Evolutionary conservation across 2,113 vertebrate genomes (phyloP), one percentile per base, ranked within the genome.

Genomic region (Tonatia bakeri): DNA sequence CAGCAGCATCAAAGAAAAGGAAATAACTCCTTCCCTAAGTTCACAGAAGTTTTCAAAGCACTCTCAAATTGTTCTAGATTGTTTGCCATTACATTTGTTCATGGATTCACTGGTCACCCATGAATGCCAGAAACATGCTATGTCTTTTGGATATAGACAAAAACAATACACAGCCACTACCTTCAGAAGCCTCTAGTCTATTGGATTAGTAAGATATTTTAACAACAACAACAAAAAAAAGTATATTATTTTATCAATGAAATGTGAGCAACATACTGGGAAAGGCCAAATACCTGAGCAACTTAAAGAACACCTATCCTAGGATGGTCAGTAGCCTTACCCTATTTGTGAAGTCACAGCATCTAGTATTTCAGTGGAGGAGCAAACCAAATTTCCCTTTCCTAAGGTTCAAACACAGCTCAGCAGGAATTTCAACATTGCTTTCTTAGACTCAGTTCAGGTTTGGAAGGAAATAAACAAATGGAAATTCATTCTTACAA

Each of bases 391-490:
- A 72, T 38, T 17, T 33, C n/a, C 40, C 5, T 28, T 11, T 67
- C 7, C 17, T 22, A 69, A 76, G 15, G 31, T 77, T 87, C 31
- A 85, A 86, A 43, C 36, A 90, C 31, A 82, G 12, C 13, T 47
- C 31, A 54, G 17, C 1, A 19, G 47, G 10, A 38, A 45, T 90
- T 87, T 86, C 59, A 73, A 8, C 22, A 16, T 52, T 26, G 3
- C 67, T 92, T 67, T 47, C 47, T 90, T 92, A 84, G 15, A 52
- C 36, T 64, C 7, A 69, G 12, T 38, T 75, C 47, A 64, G 1
- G 86, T 22, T 83, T 61, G 54, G 40, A 96, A 96, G 80, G 24
- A 87, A 75, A 91, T 2, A 73, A 36, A 84, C n/a, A 85, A 84
- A 61, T 50, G 20, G 72, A 1, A 59, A 88, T 56, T 64, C 93